Conservation (phyloP, 2,888 invertebrate species). For the Baronia brevicornis region DNA sequence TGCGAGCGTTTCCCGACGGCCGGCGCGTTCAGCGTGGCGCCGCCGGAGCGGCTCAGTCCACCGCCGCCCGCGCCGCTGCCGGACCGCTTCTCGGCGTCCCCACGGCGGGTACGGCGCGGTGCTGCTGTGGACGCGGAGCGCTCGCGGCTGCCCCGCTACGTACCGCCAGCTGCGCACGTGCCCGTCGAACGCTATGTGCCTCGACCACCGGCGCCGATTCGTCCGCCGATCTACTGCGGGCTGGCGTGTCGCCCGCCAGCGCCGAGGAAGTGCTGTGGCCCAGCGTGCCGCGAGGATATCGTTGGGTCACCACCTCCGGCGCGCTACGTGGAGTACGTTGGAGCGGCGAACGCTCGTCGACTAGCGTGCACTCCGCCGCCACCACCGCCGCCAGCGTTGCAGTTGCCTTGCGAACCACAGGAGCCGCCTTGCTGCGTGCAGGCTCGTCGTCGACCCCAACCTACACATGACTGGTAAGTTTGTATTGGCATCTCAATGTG, state of each 20-base stretch:
- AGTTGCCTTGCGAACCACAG: slow-evolving; percentile 64
- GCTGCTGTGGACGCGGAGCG: slow-evolving; percentile 82
- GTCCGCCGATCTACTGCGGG: slow-evolving; percentile 73
- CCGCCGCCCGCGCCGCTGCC: slow-evolving; percentile 79
- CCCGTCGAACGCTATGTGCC: slow-evolving; percentile 84
- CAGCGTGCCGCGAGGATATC: slow-evolving; percentile 63
- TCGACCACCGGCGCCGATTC: slow-evolving; percentile 68
- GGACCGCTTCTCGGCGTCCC: slow-evolving; percentile 74
- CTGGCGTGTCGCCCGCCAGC: slow-evolving; percentile 62
- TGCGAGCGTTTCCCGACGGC: slow-evolving; percentile 74
- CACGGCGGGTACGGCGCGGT: slow-evolving; percentile 78
- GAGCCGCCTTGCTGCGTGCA: slow-evolving; percentile 76
- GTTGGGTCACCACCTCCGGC: slow-evolving; percentile 62
- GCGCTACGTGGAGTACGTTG: slow-evolving; percentile 78
- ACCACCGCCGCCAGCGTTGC: slow-evolving; percentile 63
- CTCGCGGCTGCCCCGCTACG: slow-evolving; percentile 76
- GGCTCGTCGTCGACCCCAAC: slow-evolving; percentile 73
- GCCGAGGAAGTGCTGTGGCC: slow-evolving; percentile 63
- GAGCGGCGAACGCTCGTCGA: slow-evolving; percentile 77
- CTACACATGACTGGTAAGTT: slow-evolving; percentile 77
- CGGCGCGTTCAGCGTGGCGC: slow-evolving; percentile 77
- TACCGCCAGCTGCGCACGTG: slow-evolving; percentile 81
- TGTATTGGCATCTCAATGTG: too few relatives aligned
- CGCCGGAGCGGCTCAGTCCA: slow-evolving; percentile 78
- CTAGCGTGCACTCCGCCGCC: slow-evolving; percentile 71